phyloP scores from a whole-genome alignment of 2,888 invertebrate species.

The Entomobrya multifasciata region DNA sequence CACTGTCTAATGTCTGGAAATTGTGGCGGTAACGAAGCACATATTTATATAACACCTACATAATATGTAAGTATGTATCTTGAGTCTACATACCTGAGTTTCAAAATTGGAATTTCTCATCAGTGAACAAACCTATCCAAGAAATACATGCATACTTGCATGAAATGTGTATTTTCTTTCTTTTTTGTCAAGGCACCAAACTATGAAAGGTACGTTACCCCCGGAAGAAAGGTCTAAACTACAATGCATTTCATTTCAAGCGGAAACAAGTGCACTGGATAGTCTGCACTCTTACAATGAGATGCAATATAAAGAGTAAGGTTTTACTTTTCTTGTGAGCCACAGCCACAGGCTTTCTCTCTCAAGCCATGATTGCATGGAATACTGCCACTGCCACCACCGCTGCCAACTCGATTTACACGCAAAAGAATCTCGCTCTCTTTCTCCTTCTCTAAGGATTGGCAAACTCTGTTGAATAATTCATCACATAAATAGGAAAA shows the following conservation, averaged over 20 bases:
- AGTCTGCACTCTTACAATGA: too few relatives aligned
- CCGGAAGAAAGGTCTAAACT: too few relatives aligned
- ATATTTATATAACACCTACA: background rate
- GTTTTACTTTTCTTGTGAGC: background rate
- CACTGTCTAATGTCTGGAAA: background rate
- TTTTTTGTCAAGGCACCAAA: background rate
- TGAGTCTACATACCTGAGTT: background rate
- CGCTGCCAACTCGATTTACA: slow-evolving; percentile 16
- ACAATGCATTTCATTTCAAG: too few relatives aligned
- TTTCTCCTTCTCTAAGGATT: slow-evolving; percentile 57
- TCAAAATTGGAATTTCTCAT: too few relatives aligned
- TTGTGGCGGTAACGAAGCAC: background rate
- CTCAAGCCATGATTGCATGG: background rate
- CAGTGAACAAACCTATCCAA: background rate
- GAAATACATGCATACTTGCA: slow-evolving; percentile 2
- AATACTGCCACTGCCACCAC: slow-evolving; percentile 15
- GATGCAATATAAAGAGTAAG: background rate
- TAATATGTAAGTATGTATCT: background rate
- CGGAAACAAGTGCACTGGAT: too few relatives aligned
- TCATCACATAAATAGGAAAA: slow-evolving; percentile 77
- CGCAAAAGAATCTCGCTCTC: background rate
- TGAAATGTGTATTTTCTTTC: too few relatives aligned
- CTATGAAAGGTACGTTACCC: too few relatives aligned
- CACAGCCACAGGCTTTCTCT: slow-evolving; percentile 1
- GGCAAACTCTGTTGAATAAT: slow-evolving; percentile 75